A percentile compares a stretch with the other conserved stretches of the same genome.
Conservation (phyloP, 1,140 invertebrate species). For the Solen grandis region DNA sequence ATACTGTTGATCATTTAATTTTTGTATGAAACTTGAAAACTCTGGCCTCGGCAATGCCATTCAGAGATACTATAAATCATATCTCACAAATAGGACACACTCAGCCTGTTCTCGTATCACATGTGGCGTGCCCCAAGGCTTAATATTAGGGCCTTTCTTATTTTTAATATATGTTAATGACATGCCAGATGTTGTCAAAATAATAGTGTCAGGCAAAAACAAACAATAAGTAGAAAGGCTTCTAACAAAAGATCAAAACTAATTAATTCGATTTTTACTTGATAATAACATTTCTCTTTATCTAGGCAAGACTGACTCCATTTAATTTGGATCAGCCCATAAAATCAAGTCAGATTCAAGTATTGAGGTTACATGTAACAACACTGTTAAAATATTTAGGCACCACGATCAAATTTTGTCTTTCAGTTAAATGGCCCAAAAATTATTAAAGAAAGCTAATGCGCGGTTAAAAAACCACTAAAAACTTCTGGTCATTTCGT, state of each 20-base stretch:
- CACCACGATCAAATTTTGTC: too few relatives aligned
- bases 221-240: constrained; percentile 1
- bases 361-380: constrained; percentile 37
- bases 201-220: constrained; percentile 46
- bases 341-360: constrained; percentile 3
- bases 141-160: too few relatives aligned
- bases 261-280: too few relatives aligned
- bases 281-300: constrained; percentile 54
- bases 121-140: constrained; percentile 51
- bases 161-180: too few relatives aligned
- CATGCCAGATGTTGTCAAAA: too few relatives aligned
- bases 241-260: constrained; percentile 22
- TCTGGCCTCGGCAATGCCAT: constrained; percentile 25
- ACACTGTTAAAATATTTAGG: too few relatives aligned
- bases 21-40: constrained; percentile 31
- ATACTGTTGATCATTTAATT: constrained; percentile 55
- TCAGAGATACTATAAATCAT: constrained; percentile 36
- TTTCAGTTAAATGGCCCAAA: too few relatives aligned
- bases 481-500: too few relatives aligned
- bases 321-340: constrained; percentile 39
- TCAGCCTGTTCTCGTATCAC: not conserved
- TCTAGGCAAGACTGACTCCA: constrained; percentile 56
- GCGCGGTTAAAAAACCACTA: too few relatives aligned
- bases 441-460: too few relatives aligned
- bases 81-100: constrained; percentile 35